Percentiles rank a stretch among this genome's conserved stretches.
Evolutionary conservation across 2,113 vertebrate species (phyloP).

Genomic region (Mormoops blainvillei): DNA sequence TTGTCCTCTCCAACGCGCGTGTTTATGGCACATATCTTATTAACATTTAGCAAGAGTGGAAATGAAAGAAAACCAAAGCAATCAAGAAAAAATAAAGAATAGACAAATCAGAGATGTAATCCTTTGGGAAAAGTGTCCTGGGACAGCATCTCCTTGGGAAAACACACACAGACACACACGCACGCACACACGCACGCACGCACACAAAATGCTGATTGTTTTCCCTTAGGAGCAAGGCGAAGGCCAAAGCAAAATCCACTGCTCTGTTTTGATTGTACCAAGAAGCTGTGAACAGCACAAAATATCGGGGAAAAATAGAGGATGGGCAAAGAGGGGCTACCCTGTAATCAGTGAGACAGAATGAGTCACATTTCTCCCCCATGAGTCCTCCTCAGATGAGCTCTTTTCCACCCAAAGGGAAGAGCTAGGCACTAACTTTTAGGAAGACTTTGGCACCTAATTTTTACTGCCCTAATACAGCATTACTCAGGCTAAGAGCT

Average conservation of each 20-base stretch:
- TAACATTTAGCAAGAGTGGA: constrained; percentile 43
- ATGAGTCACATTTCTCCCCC: not conserved
- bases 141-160: constrained; percentile 27
- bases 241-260: constrained; percentile 49
- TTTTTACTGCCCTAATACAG: not conserved
- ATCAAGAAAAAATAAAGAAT: not conserved
- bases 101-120: constrained; percentile 33
- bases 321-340: not conserved
- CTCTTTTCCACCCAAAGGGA: not conserved
- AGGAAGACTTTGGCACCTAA: not conserved
- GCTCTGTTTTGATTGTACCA: not conserved
- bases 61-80: constrained; percentile 33
- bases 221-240: constrained; percentile 1
- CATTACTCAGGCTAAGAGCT: not conserved
- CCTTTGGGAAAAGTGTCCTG: constrained; percentile 52
- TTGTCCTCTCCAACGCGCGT: not conserved
- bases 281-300: not conserved
- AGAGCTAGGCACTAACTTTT: not conserved
- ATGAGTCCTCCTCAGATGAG: not conserved
- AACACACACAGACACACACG: not conserved
- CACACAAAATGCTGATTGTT: not conserved
- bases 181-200: no score
- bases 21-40: constrained; percentile 22
- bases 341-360: not conserved
- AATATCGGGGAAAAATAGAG: not conserved